phyloP scores from a whole-genome alignment of 92 coral and sea anemone genomes.

The Paragorgia papillata region DNA sequence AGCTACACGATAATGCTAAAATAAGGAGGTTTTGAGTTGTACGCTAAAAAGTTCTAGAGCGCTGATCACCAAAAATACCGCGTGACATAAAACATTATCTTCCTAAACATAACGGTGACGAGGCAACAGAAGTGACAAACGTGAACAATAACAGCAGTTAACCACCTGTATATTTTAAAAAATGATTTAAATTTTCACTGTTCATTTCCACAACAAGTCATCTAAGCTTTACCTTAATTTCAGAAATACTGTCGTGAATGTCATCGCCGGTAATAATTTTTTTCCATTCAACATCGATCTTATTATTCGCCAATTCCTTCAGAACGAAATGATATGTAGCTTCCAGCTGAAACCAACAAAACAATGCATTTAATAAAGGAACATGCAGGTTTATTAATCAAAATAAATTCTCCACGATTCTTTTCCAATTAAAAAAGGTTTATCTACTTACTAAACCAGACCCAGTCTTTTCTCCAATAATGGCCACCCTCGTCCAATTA shows the following conservation, averaged over 20 bases:
- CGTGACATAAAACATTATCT: no score
- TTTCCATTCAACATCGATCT: constrained; percentile 18
- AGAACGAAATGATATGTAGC: constrained; percentile 8
- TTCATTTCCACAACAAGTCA: background rate
- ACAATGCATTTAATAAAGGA: background rate
- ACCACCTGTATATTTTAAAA: no score
- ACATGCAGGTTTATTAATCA: background rate
- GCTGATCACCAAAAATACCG: no score
- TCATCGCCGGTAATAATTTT: constrained; percentile 1
- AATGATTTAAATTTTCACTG: no score
- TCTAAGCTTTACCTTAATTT: constrained; percentile 14
- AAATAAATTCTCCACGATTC: background rate
- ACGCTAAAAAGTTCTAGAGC: no score
- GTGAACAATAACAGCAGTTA: no score
- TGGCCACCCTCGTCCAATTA: constrained; percentile 84
- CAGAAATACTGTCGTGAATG: constrained; percentile 14
- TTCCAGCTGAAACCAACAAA: constrained; percentile 54
- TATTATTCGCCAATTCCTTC: background rate
- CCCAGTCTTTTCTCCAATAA: constrained; percentile 74
- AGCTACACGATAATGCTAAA: no score
- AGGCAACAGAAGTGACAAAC: no score
- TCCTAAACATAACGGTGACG: no score
- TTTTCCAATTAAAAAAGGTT: background rate
- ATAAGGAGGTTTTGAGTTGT: no score
- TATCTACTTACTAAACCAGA: constrained; percentile 68